Evolutionary conservation across 2,113 vertebrate species (phyloP).

Genomic region (Zingel zingel): DNA sequence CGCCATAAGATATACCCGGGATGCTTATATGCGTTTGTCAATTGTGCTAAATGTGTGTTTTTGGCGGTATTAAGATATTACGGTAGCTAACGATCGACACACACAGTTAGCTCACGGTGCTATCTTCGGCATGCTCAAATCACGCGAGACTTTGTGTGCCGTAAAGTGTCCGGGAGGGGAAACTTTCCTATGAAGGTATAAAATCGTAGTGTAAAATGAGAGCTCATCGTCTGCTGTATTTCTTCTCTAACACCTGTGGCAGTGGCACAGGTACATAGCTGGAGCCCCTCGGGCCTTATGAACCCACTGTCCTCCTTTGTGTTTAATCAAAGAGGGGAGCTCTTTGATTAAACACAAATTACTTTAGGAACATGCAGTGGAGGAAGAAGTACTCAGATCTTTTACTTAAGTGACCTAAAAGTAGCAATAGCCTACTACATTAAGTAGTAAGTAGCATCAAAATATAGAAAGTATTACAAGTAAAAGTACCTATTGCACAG

Average conservation of each 20-base stretch:
- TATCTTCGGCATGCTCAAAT: background rate
- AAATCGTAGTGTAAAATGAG: too few relatives aligned
- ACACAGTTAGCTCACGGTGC: constrained; percentile 16
- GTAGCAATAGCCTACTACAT: background rate
- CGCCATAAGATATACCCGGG: background rate
- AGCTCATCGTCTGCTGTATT: background rate
- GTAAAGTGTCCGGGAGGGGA: background rate
- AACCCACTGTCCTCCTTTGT: background rate
- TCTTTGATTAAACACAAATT: background rate
- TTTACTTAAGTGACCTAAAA: background rate
- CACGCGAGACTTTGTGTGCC: constrained; percentile 10
- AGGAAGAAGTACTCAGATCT: background rate
- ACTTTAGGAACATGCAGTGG: background rate
- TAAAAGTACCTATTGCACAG: too few relatives aligned
- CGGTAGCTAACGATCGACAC: background rate
- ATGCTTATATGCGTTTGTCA: background rate
- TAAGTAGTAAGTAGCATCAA: background rate
- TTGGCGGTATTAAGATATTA: background rate
- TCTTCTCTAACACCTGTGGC: background rate
- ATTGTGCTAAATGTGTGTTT: background rate
- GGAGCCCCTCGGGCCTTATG: too few relatives aligned
- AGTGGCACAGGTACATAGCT: background rate
- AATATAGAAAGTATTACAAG: background rate
- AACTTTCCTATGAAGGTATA: background rate
- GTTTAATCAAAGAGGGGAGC: too few relatives aligned